Evolutionary conservation across 2,797 vertebrate genomes (phyloP), one percentile per base, ranked within the genome.

Genomic region (Anomalospiza imberbis): DNA sequence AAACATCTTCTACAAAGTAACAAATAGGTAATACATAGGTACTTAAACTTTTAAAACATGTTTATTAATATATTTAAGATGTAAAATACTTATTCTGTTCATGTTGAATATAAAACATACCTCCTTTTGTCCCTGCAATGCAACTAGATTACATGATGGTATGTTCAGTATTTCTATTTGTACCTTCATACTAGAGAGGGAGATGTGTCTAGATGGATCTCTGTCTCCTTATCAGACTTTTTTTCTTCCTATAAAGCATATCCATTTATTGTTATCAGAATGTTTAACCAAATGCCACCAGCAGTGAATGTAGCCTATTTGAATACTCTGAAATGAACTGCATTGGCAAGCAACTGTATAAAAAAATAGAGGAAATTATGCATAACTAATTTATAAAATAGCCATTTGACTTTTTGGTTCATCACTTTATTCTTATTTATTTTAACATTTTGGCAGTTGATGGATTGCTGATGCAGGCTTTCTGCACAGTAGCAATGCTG

Each of bases 31-130:
- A 94, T 96, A 97, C 82, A 89, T 90, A 95, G 88, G 53, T 96
- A 95, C 91, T 92, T 96, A 97, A 97, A 97, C 97, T 96, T 96
- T 97, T 93, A 91, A 97, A 97, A 97, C 84, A 77, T 97, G 85
- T 95, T 96, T 97, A 94, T 95, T 97, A 96, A 89, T 94, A 97
- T 96, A 94, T 88, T 93, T 95, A 96, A 96, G 95, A 97, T 96
- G 95, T 94, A 97, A 98, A 97, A 97, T 96, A 97, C 97, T 92
- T 96, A 95, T 95, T 97, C 91, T 97, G 72, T 96, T 79, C 66
- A 86, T 91, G 93, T 94, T 85, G 75, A 93, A 71, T 97, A 97
- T 82, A 96, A 97, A 98, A 97, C 95, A 88, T 89, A 92, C 50
- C 66, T 75, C 36, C 81, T 85, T 93, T 79, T 85, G 63, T 92